Evolutionary conservation across 2,113 vertebrate species (phyloP).

Genomic region (Ursus arctos): DNA sequence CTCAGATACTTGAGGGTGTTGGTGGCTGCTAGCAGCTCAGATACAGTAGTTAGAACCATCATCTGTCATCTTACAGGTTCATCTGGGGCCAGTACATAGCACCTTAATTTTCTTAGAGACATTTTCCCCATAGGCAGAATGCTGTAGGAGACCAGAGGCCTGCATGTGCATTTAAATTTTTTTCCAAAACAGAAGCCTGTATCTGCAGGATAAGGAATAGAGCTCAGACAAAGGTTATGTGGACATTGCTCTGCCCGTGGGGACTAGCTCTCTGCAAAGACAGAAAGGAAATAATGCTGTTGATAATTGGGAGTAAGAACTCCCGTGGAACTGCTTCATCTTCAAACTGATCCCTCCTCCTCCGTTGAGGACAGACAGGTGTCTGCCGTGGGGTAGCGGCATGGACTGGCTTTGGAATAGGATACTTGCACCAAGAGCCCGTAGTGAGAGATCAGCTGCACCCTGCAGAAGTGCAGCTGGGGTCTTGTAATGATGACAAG

Average conservation of each 20-base stretch:
- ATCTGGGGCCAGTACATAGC: background rate
- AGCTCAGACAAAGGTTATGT: background rate
- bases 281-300: background rate
- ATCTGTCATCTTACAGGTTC: background rate
- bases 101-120: background rate
- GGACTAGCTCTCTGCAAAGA: background rate
- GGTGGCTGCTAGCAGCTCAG: background rate
- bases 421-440: background rate
- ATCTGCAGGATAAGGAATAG: background rate
- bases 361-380: background rate
- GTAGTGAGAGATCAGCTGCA: background rate
- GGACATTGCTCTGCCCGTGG: background rate
- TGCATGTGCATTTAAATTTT: background rate
- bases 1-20: background rate
- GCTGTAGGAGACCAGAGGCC: background rate
- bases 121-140: background rate
- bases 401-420: background rate
- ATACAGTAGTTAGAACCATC: background rate
- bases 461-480: background rate
- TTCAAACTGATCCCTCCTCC: background rate
- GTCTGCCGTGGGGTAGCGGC: too few relatives aligned
- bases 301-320: background rate
- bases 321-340: background rate
- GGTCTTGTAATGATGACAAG: background rate
- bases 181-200: background rate